These are phyloP conservation scores for Meandrusa payeni DNA, from an alignment of 2,888 invertebrate species.

Conservation along the genomic window DNA sequence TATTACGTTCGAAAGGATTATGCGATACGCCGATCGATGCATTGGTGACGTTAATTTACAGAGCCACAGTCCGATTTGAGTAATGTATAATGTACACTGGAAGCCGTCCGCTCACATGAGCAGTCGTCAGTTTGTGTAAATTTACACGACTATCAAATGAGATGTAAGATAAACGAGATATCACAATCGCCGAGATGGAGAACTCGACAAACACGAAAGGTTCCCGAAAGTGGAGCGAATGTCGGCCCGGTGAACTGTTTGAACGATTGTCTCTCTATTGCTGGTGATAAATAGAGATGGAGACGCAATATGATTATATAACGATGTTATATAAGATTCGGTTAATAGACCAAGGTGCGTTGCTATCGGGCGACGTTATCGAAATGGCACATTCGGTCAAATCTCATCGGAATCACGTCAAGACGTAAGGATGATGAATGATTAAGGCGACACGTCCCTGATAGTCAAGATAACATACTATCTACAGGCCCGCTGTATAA, in stretches of 20 bases:
- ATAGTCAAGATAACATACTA: conserved; percentile 51
- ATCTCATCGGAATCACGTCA: conserved; percentile 50
- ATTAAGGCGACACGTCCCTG: conserved; percentile 51
- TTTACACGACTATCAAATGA: conserved; percentile 20
- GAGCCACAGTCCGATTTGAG: conserved; percentile 26
- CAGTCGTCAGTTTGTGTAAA: conserved; percentile 21
- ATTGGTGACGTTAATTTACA: conserved; percentile 34
- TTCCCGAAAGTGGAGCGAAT: conserved; percentile 14
- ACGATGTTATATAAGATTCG: conserved; percentile 32
- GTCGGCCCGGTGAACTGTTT: conserved; percentile 10
- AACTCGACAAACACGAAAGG: conserved; percentile 12
- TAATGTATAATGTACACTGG: conserved; percentile 31
- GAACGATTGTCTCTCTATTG: background rate
- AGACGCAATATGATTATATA: conserved; percentile 19
- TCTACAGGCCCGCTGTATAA: conserved; percentile 35
- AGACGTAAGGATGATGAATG: conserved; percentile 64
- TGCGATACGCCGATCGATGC: conserved; percentile 47
- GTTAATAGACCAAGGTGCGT: conserved; percentile 26
- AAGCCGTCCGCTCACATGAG: conserved; percentile 21
- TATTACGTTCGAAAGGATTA: conserved; percentile 30
- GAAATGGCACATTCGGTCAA: conserved; percentile 47
- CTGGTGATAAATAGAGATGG: conserved; percentile 11
- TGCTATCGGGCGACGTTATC: conserved; percentile 43
- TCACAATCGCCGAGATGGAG: conserved; percentile 7
- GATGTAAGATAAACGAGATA: conserved; percentile 20